Evolutionary conservation across 2,797 vertebrate species (phyloP).

Genomic region (Neosilurus mollespiculum): DNA sequence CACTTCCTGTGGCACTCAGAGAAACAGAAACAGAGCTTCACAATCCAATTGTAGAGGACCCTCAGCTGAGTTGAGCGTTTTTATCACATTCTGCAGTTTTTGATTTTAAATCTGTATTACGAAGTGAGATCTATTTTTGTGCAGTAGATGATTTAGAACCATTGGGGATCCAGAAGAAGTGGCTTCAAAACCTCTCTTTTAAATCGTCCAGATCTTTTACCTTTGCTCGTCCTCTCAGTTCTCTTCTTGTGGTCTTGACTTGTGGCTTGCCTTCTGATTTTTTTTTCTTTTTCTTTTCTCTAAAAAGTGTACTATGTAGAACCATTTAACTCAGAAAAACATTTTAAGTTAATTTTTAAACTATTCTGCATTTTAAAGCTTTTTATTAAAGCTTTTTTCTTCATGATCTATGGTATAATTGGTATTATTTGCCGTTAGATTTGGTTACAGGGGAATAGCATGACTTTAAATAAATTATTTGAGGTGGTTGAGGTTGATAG

Average conservation of each 20-base stretch:
- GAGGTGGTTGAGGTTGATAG: conserved; percentile 66
- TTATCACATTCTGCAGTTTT: neutral
- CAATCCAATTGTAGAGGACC: conserved; percentile 21
- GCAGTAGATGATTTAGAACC: conserved; percentile 23
- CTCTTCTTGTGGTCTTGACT: conserved; percentile 49
- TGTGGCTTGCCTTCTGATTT: conserved; percentile 48
- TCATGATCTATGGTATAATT: conserved; percentile 82
- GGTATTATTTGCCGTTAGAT: conserved; percentile 84
- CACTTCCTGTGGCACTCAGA: conserved; percentile 43
- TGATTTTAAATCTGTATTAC: conserved; percentile 15
- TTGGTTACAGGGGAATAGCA: conserved; percentile 83
- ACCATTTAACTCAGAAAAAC: conserved; percentile 31
- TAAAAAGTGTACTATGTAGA: conserved; percentile 32
- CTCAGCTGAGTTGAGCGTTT: conserved; percentile 16
- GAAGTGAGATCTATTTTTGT: conserved; percentile 23
- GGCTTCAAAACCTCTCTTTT: conserved; percentile 9
- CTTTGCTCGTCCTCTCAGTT: neutral
- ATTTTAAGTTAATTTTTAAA: conserved; percentile 69
- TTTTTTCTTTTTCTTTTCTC: conserved; percentile 38
- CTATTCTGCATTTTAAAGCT: conserved; percentile 63
- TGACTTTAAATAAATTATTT: conserved; percentile 81
- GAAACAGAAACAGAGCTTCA: conserved; percentile 6
- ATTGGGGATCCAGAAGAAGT: conserved; percentile 22
- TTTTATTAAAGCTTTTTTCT: conserved; percentile 40
- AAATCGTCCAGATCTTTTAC: conserved; percentile 20